Evolutionary conservation across 2,888 invertebrate species (phyloP).

Genomic region (Quadroppia sp.): DNA sequence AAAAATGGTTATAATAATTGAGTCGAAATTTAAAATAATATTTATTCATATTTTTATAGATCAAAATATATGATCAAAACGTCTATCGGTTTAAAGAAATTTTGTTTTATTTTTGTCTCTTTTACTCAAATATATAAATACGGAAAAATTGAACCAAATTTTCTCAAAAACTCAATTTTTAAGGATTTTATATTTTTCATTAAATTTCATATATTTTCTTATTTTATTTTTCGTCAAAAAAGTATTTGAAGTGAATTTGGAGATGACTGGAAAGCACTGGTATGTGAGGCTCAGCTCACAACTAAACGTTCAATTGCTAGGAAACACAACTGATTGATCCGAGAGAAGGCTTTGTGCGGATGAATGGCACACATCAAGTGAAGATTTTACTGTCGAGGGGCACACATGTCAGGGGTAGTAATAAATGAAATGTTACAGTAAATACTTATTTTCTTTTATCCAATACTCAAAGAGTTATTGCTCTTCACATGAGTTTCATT

Average conservation of each 20-base stretch:
- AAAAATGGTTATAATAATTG: too few relatives aligned
- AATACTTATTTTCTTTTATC: neutral
- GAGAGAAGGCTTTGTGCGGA: neutral
- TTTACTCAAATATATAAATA: too few relatives aligned
- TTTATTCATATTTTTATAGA: too few relatives aligned
- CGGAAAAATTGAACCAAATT: too few relatives aligned
- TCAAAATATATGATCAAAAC: too few relatives aligned
- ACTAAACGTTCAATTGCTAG: conserved; percentile 4
- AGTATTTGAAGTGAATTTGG: neutral
- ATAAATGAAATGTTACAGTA: neutral
- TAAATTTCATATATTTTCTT: too few relatives aligned
- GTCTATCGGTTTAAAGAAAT: too few relatives aligned
- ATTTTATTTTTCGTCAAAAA: neutral
- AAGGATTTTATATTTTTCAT: too few relatives aligned
- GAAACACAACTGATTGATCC: conserved; percentile 13
- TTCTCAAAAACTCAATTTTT: too few relatives aligned
- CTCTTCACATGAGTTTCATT: conserved; percentile 5
- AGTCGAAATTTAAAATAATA: too few relatives aligned
- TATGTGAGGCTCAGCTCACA: neutral
- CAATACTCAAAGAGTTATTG: neutral
- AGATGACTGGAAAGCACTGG: neutral
- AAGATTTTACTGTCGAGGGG: conserved; percentile 5
- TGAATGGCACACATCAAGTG: neutral
- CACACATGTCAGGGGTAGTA: neutral
- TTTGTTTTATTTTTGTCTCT: too few relatives aligned